Evolutionary conservation across 2,113 vertebrate genomes (phyloP).

Genomic region (Excalfactoria chinensis): DNA sequence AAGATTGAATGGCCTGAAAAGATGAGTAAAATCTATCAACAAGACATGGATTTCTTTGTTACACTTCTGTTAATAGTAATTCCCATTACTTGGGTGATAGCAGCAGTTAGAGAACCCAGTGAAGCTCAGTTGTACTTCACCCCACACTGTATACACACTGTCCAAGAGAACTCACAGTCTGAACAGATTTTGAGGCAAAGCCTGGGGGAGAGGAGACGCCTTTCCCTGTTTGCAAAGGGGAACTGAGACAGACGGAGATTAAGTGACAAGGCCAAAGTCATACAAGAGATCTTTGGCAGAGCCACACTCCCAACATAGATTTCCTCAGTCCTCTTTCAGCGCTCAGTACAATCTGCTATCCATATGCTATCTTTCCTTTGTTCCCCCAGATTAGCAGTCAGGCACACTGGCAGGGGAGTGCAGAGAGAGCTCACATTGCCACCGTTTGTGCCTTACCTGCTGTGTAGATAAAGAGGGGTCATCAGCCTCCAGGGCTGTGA

Average conservation of each 20-base stretch:
- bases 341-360: slow-evolving; percentile 69
- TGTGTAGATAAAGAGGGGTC: slow-evolving; percentile 67
- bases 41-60: slow-evolving; percentile 39
- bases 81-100: slow-evolving; percentile 29
- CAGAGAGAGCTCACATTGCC: slow-evolving; percentile 50
- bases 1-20: slow-evolving; percentile 58
- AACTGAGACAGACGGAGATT: slow-evolving; percentile 66
- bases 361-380: slow-evolving; percentile 73
- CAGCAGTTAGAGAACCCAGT: not conserved
- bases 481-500: slow-evolving; percentile 57
- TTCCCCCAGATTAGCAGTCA: slow-evolving; percentile 56
- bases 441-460: slow-evolving; percentile 68
- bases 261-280: slow-evolving; percentile 71
- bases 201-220: slow-evolving; percentile 39
- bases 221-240: slow-evolving; percentile 29
- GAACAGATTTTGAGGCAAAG: slow-evolving; percentile 58
- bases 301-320: slow-evolving; percentile 66
- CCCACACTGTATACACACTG: not conserved
- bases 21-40: slow-evolving; percentile 57
- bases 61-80: slow-evolving; percentile 23
- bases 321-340: slow-evolving; percentile 62
- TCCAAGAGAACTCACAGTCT: slow-evolving; percentile 28
- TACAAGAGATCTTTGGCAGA: slow-evolving; percentile 69
- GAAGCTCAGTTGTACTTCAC: slow-evolving; percentile 15
- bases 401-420: slow-evolving; percentile 62